Evolutionary conservation across 1,140 invertebrate genomes (phyloP), one percentile per base, ranked within the genome.

Genomic region (Calephelis virginiensis): DNA sequence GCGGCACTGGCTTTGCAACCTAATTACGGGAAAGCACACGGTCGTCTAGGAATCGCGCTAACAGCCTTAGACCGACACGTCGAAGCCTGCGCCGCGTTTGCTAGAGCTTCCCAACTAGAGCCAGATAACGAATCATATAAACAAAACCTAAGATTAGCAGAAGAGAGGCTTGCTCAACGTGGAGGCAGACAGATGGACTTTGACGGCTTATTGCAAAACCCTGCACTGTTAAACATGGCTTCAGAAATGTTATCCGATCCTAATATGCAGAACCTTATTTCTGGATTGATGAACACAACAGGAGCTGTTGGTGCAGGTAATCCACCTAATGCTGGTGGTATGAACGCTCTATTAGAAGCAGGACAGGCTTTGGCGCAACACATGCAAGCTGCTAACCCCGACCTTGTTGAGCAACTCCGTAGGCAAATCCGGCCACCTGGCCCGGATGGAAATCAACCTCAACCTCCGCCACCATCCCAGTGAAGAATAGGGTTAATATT

Each of bases 21-120:
- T 0, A 94, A 94, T 46, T 99, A 99, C 85, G 95, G 96, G 68
- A 99, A 99, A 92, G 98, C 98, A 5, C 98, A 98, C 92, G 97
- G 97, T 7, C 93, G 98, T 76, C 94, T 99, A 86, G 95, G 96
- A n/a, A 93, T 99, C 66, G 97, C 98, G 1, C 96, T 97, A 76
- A 96, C 97, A 2, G 96, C 95, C 82, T 87, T 98, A 64, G 94
- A 96, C 61, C 93, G 95, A 73, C 95, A 96, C 81, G 93, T 94
- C 63, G 95, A 98, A 80, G 98, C 98, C 0, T 94, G 95, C 63
- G 93, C 95, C 64, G 96, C 96, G 53, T 99, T 98, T 89, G 93
- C 95, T 73, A 97, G 96, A 76, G 98, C 98, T 3, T 87, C 97
- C 17, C 95, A 97, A 81, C 91, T 99, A 67, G 98, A 99, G 77